These are phyloP conservation scores for Nephrotoma flavescens DNA, from an alignment of 2,888 invertebrate species.

Conservation along the genomic window DNA sequence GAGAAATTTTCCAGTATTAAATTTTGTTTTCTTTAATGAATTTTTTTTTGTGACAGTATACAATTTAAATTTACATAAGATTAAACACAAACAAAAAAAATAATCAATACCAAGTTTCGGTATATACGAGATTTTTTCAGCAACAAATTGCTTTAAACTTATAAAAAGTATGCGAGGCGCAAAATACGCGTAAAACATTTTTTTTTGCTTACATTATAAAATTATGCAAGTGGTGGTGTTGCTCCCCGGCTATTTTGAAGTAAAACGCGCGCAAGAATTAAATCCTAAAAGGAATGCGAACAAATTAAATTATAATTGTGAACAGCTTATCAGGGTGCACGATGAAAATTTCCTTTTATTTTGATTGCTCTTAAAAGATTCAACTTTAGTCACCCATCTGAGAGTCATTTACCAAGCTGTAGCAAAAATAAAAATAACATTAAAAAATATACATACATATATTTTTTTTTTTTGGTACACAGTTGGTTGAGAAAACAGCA, in stretches of 20 bases:
- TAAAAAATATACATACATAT: not conserved
- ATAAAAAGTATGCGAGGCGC: not conserved
- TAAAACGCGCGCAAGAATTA: not conserved
- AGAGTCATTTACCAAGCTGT: not conserved
- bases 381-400: slow-evolving; percentile 2
- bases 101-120: not conserved
- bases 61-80: not conserved
- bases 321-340: not conserved
- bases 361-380: slow-evolving; percentile 5
- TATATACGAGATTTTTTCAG: not conserved
- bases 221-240: not conserved
- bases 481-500: not conserved
- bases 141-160: not conserved
- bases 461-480: not conserved
- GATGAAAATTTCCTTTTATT: not conserved
- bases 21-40: not conserved
- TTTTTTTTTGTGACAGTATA: not conserved
- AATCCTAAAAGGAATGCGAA: not conserved
- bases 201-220: not conserved
- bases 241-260: not conserved
- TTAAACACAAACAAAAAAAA: not conserved
- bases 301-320: not conserved
- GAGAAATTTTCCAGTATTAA: not conserved
- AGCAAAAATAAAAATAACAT: not conserved
- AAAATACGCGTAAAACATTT: not conserved